Percentiles rank a stretch among this genome's conserved stretches.
Evolutionary conservation across 2,797 vertebrate genomes (phyloP).

Genomic region (Novumbra hubbsi): DNA sequence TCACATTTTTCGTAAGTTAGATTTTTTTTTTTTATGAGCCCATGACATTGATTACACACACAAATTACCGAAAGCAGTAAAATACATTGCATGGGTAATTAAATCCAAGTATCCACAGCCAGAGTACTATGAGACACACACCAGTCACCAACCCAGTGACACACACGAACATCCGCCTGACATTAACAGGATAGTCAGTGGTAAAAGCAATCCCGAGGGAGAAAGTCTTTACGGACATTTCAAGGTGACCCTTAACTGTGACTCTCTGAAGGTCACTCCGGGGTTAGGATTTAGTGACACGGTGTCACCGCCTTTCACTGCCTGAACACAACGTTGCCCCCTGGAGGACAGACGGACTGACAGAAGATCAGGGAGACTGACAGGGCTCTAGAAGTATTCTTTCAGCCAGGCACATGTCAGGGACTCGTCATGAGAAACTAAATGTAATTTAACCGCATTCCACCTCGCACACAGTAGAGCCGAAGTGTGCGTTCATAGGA

Average conservation of each 20-base stretch:
- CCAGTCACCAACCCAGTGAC: too few relatives aligned
- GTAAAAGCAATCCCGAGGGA: background rate
- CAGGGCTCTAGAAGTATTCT: background rate
- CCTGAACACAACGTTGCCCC: background rate
- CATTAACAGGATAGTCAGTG: background rate
- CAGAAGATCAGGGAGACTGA: background rate
- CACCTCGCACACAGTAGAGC: background rate
- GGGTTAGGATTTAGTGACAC: conserved; percentile 1
- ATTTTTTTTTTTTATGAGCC: too few relatives aligned
- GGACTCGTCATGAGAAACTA: background rate
- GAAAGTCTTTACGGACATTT: background rate
- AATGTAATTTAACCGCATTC: background rate
- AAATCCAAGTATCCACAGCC: conserved; percentile 2
- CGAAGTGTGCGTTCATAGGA: background rate
- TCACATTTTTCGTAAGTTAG: too few relatives aligned
- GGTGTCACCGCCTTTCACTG: background rate
- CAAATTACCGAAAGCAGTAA: too few relatives aligned
- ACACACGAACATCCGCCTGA: background rate
- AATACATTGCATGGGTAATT: background rate
- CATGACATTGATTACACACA: too few relatives aligned
- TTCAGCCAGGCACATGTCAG: background rate
- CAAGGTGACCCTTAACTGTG: background rate
- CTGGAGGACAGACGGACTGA: background rate
- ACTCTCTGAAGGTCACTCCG: background rate
- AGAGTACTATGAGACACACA: too few relatives aligned